Evolutionary conservation across 2,113 vertebrate species (phyloP).

Genomic region (Lamprologus callipterus): DNA sequence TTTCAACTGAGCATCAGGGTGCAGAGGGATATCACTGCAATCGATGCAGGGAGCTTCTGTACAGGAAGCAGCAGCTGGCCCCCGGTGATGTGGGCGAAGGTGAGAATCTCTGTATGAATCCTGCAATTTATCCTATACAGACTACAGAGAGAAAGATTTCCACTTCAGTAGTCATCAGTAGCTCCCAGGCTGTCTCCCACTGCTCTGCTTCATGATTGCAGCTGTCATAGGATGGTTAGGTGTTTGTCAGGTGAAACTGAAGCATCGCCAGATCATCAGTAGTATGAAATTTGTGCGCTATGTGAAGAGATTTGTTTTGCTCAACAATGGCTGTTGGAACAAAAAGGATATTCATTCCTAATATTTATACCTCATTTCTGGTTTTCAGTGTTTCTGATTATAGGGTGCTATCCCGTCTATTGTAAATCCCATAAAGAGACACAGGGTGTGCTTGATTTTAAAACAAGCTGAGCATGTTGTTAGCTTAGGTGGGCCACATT

Average conservation of each 20-base stretch:
- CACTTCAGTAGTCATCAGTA: slow-evolving; percentile 24
- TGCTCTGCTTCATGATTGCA: not conserved
- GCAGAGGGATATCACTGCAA: slow-evolving; percentile 34
- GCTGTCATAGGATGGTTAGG: slow-evolving; percentile 13
- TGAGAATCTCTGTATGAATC: slow-evolving; percentile 42
- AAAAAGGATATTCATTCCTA: not conserved
- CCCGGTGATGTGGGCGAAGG: slow-evolving; percentile 25
- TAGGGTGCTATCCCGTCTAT: rapidly evolving
- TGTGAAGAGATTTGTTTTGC: not conserved
- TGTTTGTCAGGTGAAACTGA: slow-evolving; percentile 18
- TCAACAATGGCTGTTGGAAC: not conserved
- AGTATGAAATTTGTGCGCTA: not conserved
- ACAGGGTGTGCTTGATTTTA: not conserved
- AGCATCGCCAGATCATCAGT: not conserved
- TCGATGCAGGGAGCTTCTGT: slow-evolving; percentile 32
- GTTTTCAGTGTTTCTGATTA: not conserved
- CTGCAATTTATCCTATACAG: slow-evolving; percentile 22
- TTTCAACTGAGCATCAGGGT: not conserved
- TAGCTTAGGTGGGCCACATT: not conserved
- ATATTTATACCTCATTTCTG: not conserved
- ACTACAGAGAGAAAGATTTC: slow-evolving; percentile 31
- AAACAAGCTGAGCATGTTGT: not conserved
- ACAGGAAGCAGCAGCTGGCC: slow-evolving; percentile 28
- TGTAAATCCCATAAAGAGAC: not conserved
- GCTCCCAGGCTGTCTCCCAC: not conserved